Evolutionary conservation across 2,888 invertebrate genomes (phyloP), one percentile per base, ranked within the genome.

Genomic region (Odontocerum albicorne): DNA sequence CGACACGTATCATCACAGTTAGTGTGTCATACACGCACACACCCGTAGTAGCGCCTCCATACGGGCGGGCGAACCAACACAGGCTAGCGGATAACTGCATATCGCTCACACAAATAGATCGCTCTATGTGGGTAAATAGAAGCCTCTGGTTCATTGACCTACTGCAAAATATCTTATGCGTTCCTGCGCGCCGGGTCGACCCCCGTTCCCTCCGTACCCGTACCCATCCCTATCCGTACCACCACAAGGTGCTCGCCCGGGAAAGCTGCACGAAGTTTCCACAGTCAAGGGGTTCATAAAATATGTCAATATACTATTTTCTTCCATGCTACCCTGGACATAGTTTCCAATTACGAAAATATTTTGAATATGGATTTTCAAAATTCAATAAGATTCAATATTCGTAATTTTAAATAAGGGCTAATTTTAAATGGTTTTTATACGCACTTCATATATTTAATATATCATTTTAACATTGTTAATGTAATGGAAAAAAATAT

Each of bases 101-200:
- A 49, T 53, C 49, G 49, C 38, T 43, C 52, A 6, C 46, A 39
- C 44, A 56, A 52, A 53, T 57, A 57, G 57, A 53, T 57, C 57
- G 53, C 49, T 44, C 53, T 47, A 49, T 43, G 52, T 49, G 49
- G 53, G 49, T 49, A 53, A 53, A 57, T 57, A 39, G 56, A 57
- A 52, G 57, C 44, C 53, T 57, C 33, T 49, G 49, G 57, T 53
- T 53, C 57, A 22, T 49, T 57, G 57, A 57, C 57, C 57, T 27
- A 57, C 44, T 57, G 49, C 44, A 44, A 47, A 52, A 49, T 49
- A 57, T 49, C 49, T 56, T 53, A 22, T 21, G 43, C 49, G 38
- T 22, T 49, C 38, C 38, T 46, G 45, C 32, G 39, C 47, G 39
- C 47, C 42, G 31, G 54, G 33, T 46, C 20, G 12, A 15, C 47